A percentile compares a stretch with the other conserved stretches of the same genome.
These are phyloP conservation scores for Chlorodrepanis virens DNA, from an alignment of 2,113 vertebrate genomes.

Conservation along the genomic window DNA sequence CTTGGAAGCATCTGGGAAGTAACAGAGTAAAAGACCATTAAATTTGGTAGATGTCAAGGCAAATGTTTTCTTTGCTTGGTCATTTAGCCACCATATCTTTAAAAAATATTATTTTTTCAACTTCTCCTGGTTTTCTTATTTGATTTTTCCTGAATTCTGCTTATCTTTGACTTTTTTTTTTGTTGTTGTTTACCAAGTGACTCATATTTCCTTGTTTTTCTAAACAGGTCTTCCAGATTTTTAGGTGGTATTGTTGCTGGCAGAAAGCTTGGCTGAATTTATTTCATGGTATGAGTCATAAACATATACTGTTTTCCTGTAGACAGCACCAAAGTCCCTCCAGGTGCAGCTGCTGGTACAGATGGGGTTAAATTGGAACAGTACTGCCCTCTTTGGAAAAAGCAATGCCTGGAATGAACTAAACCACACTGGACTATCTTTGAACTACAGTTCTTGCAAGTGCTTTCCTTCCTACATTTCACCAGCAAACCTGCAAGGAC, in stretches of 20 bases:
- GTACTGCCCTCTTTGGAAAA: background rate
- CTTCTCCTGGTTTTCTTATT: background rate
- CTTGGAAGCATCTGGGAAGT: background rate
- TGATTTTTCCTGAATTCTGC: background rate
- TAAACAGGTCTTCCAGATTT: background rate
- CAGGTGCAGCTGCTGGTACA: background rate
- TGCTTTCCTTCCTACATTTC: background rate
- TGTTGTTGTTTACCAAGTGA: background rate
- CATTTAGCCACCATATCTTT: background rate
- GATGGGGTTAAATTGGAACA: background rate
- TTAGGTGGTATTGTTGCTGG: background rate
- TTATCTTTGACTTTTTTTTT: background rate
- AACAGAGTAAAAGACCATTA: background rate
- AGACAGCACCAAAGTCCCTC: background rate
- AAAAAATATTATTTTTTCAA: background rate
- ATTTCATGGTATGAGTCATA: fast-evolving
- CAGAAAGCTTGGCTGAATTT: background rate
- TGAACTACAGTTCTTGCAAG: background rate
- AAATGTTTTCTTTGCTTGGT: background rate
- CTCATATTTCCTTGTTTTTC: background rate
- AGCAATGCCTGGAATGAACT: background rate
- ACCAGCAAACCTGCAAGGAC: background rate
- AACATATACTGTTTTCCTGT: background rate
- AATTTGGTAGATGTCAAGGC: background rate
- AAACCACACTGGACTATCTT: background rate